phyloP scores from a whole-genome alignment of 2,888 invertebrate species.

The Dolichopus griseipennis region DNA sequence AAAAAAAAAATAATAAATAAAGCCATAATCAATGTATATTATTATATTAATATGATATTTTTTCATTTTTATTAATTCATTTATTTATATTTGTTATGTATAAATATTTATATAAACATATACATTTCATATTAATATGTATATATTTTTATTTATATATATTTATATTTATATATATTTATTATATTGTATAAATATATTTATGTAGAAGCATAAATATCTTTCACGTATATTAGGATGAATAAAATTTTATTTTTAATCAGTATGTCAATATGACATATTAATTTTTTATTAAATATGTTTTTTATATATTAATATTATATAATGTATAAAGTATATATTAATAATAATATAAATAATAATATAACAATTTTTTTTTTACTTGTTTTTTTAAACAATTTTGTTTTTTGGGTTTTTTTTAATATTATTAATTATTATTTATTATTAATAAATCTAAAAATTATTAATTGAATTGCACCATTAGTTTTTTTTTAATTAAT shows the following conservation, averaged over 20 bases:
- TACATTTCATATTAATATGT: neutral
- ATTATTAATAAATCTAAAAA: neutral
- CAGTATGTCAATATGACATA: slow-evolving; percentile 6
- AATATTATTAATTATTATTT: neutral
- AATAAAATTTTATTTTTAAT: neutral
- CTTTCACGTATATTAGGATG: neutral
- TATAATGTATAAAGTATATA: neutral
- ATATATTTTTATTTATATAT: no score
- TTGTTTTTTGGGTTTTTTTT: neutral
- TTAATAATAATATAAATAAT: neutral
- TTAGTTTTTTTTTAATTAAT: slow-evolving; percentile 1
- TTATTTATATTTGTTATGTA: neutral
- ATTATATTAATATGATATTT: no score
- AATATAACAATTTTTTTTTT: neutral
- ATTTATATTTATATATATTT: no score
- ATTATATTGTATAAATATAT: no score
- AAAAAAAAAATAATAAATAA: no score
- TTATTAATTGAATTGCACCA: slow-evolving; percentile 4
- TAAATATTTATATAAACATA: neutral
- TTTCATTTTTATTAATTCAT: neutral
- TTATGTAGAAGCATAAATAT: no score
- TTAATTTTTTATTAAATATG: neutral
- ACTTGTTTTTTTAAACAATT: neutral
- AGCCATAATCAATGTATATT: no score
- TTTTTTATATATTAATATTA: neutral